Evolutionary conservation across 2,888 invertebrate genomes (phyloP).

Genomic region (Yponomeuta cagnagella): DNA sequence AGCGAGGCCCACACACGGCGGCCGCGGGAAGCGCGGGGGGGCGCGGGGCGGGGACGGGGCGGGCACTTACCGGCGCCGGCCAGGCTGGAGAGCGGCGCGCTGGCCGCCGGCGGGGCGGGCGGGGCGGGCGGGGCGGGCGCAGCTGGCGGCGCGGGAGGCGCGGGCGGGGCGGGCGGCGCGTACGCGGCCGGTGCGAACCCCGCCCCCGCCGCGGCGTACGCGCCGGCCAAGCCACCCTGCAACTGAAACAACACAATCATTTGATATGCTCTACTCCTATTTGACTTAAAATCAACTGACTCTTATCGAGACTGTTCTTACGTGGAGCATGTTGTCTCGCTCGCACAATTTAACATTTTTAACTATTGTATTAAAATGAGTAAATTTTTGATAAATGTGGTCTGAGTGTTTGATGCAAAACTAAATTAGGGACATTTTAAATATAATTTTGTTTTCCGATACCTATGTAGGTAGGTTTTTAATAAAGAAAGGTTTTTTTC

Average conservation of each 20-base stretch:
- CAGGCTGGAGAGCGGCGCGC: conserved; percentile 21
- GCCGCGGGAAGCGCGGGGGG: conserved; percentile 4
- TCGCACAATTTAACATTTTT: too few species aligned
- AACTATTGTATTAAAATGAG: too few species aligned
- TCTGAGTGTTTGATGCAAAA: too few species aligned
- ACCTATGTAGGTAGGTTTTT: too few species aligned
- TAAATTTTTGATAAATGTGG: too few species aligned
- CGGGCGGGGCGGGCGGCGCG: background rate
- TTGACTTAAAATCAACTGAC: too few species aligned
- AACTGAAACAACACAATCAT: background rate
- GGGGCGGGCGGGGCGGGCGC: conserved; percentile 17
- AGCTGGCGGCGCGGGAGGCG: conserved; percentile 18
- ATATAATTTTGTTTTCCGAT: too few species aligned
- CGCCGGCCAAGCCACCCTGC: background rate
- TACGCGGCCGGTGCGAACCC: background rate
- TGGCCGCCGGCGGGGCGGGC: conserved; percentile 23
- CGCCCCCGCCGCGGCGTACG: background rate
- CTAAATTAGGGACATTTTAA: too few species aligned
- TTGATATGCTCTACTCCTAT: too few species aligned
- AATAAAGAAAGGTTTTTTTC: too few species aligned
- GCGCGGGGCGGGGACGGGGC: background rate
- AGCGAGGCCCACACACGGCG: conserved; percentile 17
- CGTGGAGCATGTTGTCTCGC: too few species aligned
- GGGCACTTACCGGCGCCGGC: background rate
- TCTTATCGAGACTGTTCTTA: too few species aligned